Evolutionary conservation across 2,797 vertebrate species (phyloP).

Genomic region (Nothura maculosa): DNA sequence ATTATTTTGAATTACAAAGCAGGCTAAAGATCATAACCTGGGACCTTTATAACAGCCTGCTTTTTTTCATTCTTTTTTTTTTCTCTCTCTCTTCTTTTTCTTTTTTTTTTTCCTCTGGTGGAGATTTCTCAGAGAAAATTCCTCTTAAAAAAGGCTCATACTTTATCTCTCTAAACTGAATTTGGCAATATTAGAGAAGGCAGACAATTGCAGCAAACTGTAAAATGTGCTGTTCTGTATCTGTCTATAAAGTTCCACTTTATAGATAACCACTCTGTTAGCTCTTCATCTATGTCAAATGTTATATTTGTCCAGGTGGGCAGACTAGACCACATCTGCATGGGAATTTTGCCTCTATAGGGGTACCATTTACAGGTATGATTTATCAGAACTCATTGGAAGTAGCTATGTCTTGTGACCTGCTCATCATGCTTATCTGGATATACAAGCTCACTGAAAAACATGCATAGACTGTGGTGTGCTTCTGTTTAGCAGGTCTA

Average conservation of each 20-base stretch:
- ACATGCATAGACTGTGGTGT: fast-evolving
- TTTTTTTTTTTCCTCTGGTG: not conserved
- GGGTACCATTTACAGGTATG: not conserved
- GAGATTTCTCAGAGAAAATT: not conserved
- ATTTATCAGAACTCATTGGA: not conserved
- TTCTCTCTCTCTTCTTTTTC: not conserved
- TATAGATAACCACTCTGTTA: not conserved
- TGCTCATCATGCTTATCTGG: not conserved
- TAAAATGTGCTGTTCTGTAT: not conserved
- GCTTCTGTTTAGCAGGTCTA: not conserved
- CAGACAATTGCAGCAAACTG: not conserved
- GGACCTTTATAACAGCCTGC: not conserved
- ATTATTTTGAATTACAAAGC: constrained; percentile 28
- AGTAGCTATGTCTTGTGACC: not conserved
- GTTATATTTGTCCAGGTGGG: not conserved
- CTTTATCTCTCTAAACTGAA: not conserved
- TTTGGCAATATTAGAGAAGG: not conserved
- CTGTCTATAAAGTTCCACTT: not conserved
- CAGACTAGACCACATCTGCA: not conserved
- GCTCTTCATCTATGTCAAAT: not conserved
- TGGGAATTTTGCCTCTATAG: not conserved
- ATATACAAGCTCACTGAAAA: not conserved
- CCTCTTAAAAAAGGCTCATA: fast-evolving
- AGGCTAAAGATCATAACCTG: not conserved
- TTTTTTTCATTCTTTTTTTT: not conserved